Conservation (phyloP, 2,113 vertebrate species). For the Larimichthys polyactis region DNA sequence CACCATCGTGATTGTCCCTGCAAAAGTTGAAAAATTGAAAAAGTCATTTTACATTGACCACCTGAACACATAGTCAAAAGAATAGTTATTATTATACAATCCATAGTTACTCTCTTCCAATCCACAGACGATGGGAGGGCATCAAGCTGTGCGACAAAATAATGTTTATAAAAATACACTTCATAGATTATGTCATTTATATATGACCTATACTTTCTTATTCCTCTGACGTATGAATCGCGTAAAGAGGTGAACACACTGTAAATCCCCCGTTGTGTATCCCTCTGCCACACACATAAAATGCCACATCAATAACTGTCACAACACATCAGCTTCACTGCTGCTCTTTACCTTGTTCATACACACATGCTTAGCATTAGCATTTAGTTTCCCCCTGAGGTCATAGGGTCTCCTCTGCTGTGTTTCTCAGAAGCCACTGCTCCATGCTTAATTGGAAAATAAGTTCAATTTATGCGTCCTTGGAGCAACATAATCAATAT, state of each 20-base stretch:
- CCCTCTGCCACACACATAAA: conserved; percentile 51
- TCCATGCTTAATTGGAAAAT: conserved; percentile 76
- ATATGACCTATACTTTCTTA: conserved; percentile 11
- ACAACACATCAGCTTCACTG: conserved; percentile 64
- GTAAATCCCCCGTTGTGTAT: conserved; percentile 1
- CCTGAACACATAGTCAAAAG: neutral
- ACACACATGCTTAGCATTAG: conserved; percentile 61
- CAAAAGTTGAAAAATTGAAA: conserved; percentile 8
- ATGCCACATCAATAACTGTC: conserved; percentile 74
- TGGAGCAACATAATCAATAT: conserved; percentile 79
- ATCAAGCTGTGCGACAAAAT: conserved; percentile 14
- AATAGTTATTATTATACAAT: neutral
- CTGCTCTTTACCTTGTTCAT: conserved; percentile 66
- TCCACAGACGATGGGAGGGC: neutral
- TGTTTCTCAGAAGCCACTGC: conserved; percentile 58
- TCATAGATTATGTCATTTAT: conserved; percentile 7
- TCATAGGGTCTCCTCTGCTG: conserved; percentile 44
- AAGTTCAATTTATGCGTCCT: conserved; percentile 77
- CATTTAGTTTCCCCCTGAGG: conserved; percentile 62
- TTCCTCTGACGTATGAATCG: conserved; percentile 19
- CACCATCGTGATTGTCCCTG: conserved; percentile 4
- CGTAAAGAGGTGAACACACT: conserved; percentile 16
- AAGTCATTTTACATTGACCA: conserved; percentile 3
- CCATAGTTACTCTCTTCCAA: conserved; percentile 8
- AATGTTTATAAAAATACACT: conserved; percentile 23